Conservation (phyloP, 2,113 vertebrate species). For the Chrysemys picta region DNA sequence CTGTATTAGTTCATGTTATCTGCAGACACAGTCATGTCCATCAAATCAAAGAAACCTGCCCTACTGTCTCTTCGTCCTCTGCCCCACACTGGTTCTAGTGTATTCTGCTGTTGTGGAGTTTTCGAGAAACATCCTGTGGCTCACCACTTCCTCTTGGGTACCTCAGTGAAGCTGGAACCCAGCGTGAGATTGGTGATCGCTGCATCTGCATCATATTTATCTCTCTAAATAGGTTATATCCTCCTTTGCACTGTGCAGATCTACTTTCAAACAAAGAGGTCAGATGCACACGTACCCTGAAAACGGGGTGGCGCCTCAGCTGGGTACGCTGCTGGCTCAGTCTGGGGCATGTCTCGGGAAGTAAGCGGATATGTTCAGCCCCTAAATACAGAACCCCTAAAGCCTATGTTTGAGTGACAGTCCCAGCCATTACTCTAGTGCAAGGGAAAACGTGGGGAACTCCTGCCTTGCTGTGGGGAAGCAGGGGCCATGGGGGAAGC, state of each 20-base stretch:
- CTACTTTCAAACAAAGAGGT: not conserved
- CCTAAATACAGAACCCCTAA: rapidly evolving
- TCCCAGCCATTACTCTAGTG: not conserved
- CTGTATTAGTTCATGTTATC: rapidly evolving
- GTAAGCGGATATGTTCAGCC: rapidly evolving
- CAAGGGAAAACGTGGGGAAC: rapidly evolving
- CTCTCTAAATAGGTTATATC: not conserved
- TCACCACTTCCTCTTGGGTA: not conserved
- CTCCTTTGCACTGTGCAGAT: not conserved
- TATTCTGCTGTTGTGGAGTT: not conserved
- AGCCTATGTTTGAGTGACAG: not conserved
- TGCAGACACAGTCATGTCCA: rapidly evolving
- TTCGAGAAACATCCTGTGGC: not conserved
- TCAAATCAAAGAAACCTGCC: not conserved
- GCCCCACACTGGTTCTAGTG: rapidly evolving
- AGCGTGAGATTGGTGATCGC: rapidly evolving
- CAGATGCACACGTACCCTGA: not conserved
- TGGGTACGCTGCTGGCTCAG: not conserved
- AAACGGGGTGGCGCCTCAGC: not conserved
- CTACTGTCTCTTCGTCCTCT: not conserved
- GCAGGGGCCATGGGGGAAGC: not conserved
- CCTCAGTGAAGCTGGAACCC: rapidly evolving
- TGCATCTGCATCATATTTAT: not conserved
- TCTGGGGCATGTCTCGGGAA: not conserved
- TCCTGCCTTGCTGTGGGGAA: not conserved